Percentiles rank a stretch among this genome's conserved stretches.
phyloP scores from a whole-genome alignment of 2,113 vertebrate genomes.

The Thomomys bottae region DNA sequence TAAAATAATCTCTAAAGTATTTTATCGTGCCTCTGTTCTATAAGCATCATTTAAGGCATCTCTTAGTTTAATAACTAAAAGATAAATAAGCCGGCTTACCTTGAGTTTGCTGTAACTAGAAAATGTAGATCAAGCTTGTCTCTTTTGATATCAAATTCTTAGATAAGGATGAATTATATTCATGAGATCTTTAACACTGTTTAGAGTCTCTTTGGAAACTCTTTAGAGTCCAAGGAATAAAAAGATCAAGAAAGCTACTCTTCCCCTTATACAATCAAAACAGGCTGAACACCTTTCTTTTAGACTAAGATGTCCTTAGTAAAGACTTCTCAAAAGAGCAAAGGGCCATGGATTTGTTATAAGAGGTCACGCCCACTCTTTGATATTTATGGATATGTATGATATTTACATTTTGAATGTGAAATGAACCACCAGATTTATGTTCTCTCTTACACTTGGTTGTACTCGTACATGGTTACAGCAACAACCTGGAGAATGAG shows the following conservation, averaged over 20 bases:
- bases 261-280: neutral
- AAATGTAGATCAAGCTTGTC: neutral
- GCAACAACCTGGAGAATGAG: no score
- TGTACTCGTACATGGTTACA: no score
- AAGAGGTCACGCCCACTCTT: neutral
- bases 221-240: neutral
- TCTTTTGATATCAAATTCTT: neutral
- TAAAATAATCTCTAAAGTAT: neutral
- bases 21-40: neutral
- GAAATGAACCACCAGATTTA: no score
- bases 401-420: no score
- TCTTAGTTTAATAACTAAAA: neutral
- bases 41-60: neutral
- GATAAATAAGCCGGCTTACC: neutral
- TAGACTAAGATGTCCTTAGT: neutral
- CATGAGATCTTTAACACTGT: neutral
- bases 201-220: no score
- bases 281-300: neutral
- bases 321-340: neutral
- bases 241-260: neutral
- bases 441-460: no score
- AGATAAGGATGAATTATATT: neutral
- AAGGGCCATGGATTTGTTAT: neutral
- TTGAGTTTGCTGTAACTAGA: neutral
- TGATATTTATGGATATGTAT: neutral